Conservation (phyloP, 2,113 vertebrate species). For the Saccopteryx leptura region DNA sequence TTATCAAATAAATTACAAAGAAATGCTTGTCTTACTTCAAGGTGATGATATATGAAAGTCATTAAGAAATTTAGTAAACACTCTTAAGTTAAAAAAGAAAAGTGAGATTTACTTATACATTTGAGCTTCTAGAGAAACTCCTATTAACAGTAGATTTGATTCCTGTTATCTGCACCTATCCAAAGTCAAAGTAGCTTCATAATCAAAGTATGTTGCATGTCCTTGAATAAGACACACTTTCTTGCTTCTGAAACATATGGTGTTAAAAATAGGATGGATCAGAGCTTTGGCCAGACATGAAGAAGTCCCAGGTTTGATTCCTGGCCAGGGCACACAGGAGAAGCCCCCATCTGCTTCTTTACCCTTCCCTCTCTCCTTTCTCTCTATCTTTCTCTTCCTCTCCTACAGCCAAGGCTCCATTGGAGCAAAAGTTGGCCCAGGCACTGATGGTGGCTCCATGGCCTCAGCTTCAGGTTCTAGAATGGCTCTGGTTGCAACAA, state of each 20-base stretch:
- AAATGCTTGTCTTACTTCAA: not conserved
- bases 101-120: not conserved
- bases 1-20: not conserved
- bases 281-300: no score
- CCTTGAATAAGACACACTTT: not conserved
- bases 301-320: no score
- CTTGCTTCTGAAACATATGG: not conserved
- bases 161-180: not conserved
- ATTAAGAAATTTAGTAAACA: not conserved
- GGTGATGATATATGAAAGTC: not conserved
- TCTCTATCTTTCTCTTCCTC: no score
- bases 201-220: not conserved
- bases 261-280: not conserved
- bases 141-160: not conserved
- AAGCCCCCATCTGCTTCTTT: no score
- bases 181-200: constrained; percentile 6
- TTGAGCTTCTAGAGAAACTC: not conserved
- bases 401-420: no score
- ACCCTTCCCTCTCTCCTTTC: no score
- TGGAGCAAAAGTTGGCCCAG: no score
- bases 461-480: no score
- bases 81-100: not conserved
- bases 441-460: no score
- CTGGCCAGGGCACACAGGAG: no score
- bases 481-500: no score